Evolutionary conservation across 1,140 invertebrate genomes (phyloP).

Genomic region (Diabrotica virgifera): DNA sequence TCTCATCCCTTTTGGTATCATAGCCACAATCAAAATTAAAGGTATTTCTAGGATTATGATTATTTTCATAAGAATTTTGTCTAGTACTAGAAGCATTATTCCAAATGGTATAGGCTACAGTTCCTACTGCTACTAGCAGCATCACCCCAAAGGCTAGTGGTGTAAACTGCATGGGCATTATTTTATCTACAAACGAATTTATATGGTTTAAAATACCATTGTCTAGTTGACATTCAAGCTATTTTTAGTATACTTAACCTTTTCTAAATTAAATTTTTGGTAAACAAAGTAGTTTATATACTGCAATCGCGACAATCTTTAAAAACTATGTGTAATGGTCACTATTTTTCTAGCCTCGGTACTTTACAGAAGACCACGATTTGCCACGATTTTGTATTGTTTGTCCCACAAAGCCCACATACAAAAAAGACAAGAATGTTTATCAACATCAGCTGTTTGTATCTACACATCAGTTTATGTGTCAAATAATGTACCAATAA

Average conservation of each 20-base stretch:
- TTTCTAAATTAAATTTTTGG: no score
- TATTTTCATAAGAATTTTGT: not conserved
- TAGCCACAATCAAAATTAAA: not conserved
- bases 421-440: no score
- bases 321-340: no score
- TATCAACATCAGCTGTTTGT: no score
- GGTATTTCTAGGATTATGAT: not conserved
- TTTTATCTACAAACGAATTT: not conserved
- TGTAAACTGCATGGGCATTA: conserved; percentile 11
- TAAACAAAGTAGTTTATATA: no score
- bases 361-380: no score
- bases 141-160: conserved; percentile 21
- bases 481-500: no score
- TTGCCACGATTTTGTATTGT: no score
- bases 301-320: no score
- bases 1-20: not conserved
- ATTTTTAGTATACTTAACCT: conserved; percentile 4
- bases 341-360: no score
- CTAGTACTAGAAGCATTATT: not conserved
- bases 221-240: not conserved
- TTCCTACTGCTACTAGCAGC: conserved; percentile 25
- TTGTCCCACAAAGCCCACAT: no score
- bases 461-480: no score
- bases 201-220: not conserved
- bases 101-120: conserved; percentile 7